Conservation (phyloP, 2,888 invertebrate genomes). For the Nephrotoma guestfalica region DNA sequence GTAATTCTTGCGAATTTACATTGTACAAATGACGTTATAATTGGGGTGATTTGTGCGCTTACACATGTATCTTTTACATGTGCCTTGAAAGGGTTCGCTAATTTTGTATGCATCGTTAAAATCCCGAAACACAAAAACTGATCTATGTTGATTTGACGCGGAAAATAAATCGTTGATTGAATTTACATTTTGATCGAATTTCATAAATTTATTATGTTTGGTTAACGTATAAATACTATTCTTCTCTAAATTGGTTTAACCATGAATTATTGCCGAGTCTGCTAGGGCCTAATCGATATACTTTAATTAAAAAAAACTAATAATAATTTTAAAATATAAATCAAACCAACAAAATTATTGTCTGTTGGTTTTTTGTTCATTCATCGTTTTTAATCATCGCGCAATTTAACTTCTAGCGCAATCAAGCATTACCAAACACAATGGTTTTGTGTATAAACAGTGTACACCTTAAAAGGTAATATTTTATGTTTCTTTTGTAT, state of each 20-base stretch:
- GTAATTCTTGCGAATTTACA: not conserved
- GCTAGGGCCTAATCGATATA: not conserved
- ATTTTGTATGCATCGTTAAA: not conserved
- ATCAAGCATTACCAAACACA: not conserved
- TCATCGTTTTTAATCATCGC: not conserved
- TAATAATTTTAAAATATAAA: not conserved
- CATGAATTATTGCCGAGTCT: not conserved
- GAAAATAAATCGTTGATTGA: not conserved
- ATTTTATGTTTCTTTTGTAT: not conserved
- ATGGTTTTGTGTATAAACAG: not conserved
- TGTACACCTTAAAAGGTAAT: not conserved
- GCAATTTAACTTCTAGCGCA: not conserved
- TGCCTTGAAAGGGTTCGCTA: not conserved
- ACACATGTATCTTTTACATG: not conserved
- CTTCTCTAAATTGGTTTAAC: not conserved
- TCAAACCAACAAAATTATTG: not conserved
- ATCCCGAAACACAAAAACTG: not conserved
- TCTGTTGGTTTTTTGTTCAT: not conserved
- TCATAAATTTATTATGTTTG: not conserved
- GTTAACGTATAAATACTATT: not conserved
- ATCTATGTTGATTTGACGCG: not conserved
- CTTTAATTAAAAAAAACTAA: not conserved
- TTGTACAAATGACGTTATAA: not conserved
- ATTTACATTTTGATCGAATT: not conserved
- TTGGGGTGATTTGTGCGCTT: not conserved